Evolutionary conservation across 2,888 invertebrate genomes (phyloP).

Genomic region (Ichneumoninae sp.): DNA sequence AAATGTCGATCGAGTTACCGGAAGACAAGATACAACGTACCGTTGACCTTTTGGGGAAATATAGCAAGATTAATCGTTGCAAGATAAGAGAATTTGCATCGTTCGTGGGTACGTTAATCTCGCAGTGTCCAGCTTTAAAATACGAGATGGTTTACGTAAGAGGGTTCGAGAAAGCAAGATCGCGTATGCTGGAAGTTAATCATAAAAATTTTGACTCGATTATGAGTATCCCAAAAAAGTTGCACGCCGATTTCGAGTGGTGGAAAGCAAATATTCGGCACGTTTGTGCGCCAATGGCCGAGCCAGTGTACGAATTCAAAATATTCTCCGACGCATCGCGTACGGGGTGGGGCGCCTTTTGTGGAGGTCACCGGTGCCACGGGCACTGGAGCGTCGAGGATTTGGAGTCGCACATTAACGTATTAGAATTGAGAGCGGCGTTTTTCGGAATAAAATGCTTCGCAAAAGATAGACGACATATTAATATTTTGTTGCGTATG

Average conservation of each 20-base stretch:
- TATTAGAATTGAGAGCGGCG: not conserved
- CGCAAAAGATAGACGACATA: not conserved
- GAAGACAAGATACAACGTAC: constrained; percentile 15
- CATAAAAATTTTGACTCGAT: not conserved
- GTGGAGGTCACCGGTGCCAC: not conserved
- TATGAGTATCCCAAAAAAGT: not conserved
- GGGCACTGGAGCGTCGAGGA: not conserved
- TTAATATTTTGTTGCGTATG: not conserved
- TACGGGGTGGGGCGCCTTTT: not conserved
- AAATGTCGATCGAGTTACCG: constrained; percentile 1
- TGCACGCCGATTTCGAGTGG: not conserved
- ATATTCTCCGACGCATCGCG: not conserved
- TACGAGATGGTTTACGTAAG: not conserved
- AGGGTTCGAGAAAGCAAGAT: not conserved
- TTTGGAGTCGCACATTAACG: not conserved
- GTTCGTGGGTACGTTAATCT: not conserved
- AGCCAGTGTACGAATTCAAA: not conserved
- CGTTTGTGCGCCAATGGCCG: not conserved
- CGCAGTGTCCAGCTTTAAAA: not conserved
- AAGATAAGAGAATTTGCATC: not conserved
- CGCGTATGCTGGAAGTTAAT: not conserved
- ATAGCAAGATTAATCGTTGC: not conserved
- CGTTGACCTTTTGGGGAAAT: not conserved
- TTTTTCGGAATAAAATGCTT: not conserved
- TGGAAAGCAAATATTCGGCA: not conserved